Evolutionary conservation across 2,888 invertebrate genomes (phyloP).

Genomic region (Hedychridium roseum): DNA sequence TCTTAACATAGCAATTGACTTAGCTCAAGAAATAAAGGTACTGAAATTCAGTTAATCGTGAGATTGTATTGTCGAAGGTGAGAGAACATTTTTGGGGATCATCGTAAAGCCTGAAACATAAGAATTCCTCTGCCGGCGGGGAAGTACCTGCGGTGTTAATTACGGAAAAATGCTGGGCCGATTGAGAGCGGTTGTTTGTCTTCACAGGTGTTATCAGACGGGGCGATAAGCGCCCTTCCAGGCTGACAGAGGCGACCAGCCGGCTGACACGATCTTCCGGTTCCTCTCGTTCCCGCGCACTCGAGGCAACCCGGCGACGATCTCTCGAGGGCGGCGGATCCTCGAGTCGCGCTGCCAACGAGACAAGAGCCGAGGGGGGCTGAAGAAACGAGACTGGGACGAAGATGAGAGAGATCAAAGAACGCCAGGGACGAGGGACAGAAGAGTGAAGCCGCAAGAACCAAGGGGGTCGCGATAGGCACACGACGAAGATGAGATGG

Average conservation of each 20-base stretch:
- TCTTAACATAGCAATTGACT: too few species aligned
- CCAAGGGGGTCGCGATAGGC: conserved; percentile 14
- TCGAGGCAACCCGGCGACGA: too few species aligned
- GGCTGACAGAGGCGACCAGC: conserved; percentile 21
- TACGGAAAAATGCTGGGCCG: conserved; percentile 20
- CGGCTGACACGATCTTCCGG: conserved; percentile 20
- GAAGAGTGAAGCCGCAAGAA: not conserved
- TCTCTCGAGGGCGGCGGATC: conserved; percentile 21
- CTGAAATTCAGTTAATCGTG: too few species aligned
- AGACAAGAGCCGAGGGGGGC: conserved; percentile 18
- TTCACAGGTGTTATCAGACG: conserved; percentile 26
- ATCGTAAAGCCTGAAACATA: not conserved
- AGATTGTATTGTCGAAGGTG: too few species aligned
- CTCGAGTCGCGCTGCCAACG: conserved; percentile 9
- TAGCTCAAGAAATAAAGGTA: too few species aligned
- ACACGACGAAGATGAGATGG: conserved; percentile 53
- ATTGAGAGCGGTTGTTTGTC: conserved; percentile 27
- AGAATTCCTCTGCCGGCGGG: conserved; percentile 13
- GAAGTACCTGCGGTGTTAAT: conserved; percentile 24
- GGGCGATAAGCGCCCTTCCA: conserved; percentile 43
- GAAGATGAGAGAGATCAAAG: conserved; percentile 27
- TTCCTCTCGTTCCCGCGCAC: conserved; percentile 11
- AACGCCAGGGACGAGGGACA: conserved; percentile 15
- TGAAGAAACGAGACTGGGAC: conserved; percentile 13
- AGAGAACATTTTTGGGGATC: not conserved